phyloP scores from a whole-genome alignment of 2,113 vertebrate species.

The crab-eating macaque (Macaca fascicularis) region T2T-MFA8v1.1 NC_088395.1:148482501-148483000 shows the following conservation, averaged over 20 bases:
- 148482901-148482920: not conserved
- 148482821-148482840: not conserved
- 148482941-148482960: not conserved
- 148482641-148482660: not conserved
- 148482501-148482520: too few relatives aligned
- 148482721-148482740: not conserved
- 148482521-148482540: too few relatives aligned
- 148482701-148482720: not conserved
- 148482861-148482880: not conserved
- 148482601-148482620: not conserved
- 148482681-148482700: not conserved
- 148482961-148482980: not conserved
- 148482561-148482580: rapidly evolving
- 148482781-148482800: not conserved
- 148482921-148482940: not conserved
- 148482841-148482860: not conserved
- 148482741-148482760: not conserved
- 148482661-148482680: not conserved
- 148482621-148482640: not conserved
- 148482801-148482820: not conserved
- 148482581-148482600: not conserved
- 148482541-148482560: too few relatives aligned
- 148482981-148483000: not conserved
- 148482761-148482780: not conserved
- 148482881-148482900: not conserved